A percentile compares a stretch with the other conserved stretches of the same genome.
Conservation (phyloP, 2,113 vertebrate species). For the Callocephalon fimbriatum region DNA sequence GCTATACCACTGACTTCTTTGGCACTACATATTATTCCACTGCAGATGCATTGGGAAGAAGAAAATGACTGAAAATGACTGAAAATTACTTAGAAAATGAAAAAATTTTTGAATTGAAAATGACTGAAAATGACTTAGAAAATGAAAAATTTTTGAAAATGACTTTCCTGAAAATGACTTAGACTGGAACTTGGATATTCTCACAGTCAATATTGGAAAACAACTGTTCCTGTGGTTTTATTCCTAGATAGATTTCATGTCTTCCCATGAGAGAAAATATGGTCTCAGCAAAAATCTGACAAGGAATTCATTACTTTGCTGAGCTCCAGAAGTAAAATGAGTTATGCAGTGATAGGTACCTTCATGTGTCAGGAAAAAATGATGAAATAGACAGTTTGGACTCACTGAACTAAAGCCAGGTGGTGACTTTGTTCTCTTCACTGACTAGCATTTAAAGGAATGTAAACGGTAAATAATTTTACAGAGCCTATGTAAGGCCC, state of each 20-base stretch:
- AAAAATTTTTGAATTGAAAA: no score
- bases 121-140: no score
- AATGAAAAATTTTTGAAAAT: no score
- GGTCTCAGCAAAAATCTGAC: background rate
- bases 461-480: background rate
- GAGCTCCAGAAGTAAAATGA: background rate
- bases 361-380: background rate
- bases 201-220: slow-evolving; percentile 9
- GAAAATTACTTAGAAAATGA: no score
- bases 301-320: background rate
- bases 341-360: background rate
- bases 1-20: background rate
- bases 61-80: no score
- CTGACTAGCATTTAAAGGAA: background rate
- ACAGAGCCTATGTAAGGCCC: background rate
- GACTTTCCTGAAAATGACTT: background rate
- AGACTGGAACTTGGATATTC: background rate
- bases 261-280: background rate
- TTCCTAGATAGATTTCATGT: slow-evolving; percentile 33
- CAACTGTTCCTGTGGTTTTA: slow-evolving; percentile 15
- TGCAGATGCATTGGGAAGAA: background rate
- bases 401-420: background rate
- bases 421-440: background rate
- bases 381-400: background rate
- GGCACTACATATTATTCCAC: background rate